Conservation (phyloP, 1,140 invertebrate species). For the Melanaphis sacchari region DNA sequence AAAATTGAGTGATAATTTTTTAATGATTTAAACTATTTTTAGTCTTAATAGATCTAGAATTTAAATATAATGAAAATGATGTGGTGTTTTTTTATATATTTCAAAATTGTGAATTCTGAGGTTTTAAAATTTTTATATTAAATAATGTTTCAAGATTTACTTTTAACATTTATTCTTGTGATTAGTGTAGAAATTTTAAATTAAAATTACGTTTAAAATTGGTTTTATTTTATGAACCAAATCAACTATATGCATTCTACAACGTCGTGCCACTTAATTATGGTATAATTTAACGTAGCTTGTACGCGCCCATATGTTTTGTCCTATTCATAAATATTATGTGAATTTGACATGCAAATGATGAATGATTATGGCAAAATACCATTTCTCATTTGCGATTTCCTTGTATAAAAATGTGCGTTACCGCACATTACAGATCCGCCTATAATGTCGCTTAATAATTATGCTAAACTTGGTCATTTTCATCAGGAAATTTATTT, state of each 20-base stretch:
- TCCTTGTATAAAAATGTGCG: not conserved
- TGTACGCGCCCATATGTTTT: not conserved
- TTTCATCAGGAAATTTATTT: slow-evolving; percentile 36
- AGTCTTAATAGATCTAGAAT: not conserved
- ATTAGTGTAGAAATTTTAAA: not conserved
- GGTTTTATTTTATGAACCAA: not conserved
- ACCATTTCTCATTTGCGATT: not conserved
- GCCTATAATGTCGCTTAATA: not conserved
- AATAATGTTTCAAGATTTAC: not conserved
- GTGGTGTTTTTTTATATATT: not conserved
- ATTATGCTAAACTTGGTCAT: not conserved
- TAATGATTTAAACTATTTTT: not conserved
- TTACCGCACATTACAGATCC: not conserved
- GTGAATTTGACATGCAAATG: not conserved
- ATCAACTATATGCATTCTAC: not conserved
- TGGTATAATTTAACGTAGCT: slow-evolving; percentile 14
- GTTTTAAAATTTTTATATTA: not conserved
- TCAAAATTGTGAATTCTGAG: not conserved
- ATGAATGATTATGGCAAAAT: not conserved
- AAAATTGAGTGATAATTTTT: not conserved
- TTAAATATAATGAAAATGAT: not conserved
- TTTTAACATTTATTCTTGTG: not conserved
- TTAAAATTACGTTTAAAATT: not conserved
- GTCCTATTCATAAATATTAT: not conserved
- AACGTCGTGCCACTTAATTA: slow-evolving; percentile 10